phyloP scores from a whole-genome alignment of 2,797 vertebrate species.

The Poeciliopsis presidionis region DNA sequence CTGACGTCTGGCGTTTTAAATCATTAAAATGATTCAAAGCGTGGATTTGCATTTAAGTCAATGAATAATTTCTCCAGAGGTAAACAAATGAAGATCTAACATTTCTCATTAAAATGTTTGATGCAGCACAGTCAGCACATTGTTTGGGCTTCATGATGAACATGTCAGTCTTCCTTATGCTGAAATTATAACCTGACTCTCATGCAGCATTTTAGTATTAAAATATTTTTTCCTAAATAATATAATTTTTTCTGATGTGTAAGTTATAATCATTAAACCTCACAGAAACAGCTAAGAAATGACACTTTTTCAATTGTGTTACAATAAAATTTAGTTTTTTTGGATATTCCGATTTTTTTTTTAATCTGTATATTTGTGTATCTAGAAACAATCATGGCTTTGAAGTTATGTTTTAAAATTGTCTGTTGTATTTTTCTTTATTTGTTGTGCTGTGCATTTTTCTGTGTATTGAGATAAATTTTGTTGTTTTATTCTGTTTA shows the following conservation, averaged over 20 bases:
- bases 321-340: neutral
- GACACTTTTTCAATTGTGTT: neutral
- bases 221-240: neutral
- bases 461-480: neutral
- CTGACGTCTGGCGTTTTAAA: neutral
- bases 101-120: neutral
- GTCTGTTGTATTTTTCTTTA: neutral
- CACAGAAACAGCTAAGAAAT: neutral
- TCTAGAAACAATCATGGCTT: neutral
- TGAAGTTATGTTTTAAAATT: neutral
- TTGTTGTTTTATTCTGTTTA: neutral
- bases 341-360: neutral
- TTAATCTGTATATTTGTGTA: neutral
- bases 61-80: neutral
- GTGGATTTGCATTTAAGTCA: neutral
- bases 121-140: neutral
- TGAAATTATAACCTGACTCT: neutral
- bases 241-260: neutral
- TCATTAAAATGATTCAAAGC: conserved; percentile 1
- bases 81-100: neutral
- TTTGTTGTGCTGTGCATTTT: neutral
- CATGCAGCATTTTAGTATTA: neutral
- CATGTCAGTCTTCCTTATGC: neutral
- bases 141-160: neutral
- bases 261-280: neutral